Base-by-base conservation (phyloP, 1,140 invertebrate genomes). In the Drosophila insularis region DNA sequence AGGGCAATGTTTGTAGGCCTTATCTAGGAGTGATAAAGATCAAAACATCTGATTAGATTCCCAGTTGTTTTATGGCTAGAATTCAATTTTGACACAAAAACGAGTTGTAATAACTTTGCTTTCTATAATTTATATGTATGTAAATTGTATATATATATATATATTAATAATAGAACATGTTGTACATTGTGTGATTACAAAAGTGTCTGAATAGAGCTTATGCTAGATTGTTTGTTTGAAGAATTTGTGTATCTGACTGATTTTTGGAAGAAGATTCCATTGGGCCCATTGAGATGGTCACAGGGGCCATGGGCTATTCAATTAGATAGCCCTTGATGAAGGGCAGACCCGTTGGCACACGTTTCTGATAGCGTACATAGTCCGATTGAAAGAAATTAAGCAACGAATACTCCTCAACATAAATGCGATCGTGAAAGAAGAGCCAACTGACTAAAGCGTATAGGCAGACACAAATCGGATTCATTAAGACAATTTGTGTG, bases 401-500 rank as follows among this genome's bases (percentile, higher is more conserved):
- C 43, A 99, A 92, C n/a, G 96, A 97, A 31, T 96, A 94, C 93
- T 99, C 99, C 93, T 99, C 99, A 55, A 96, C 95, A 64, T 93
- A 94, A 39, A 99, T 96, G 56, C 99, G 93, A 70, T 97, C 95
- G 23, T 96, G 94, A 92, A 99, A 99, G 92, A 99, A 99, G 32
- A 93, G 94, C 97, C 97, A 99, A 5, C 97, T 96, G 1, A 95
- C 95, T 4, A 95, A 68, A 1, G 95, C 93, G 91, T 99, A 99
- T 4, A 95, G 94, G 5, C 98, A 68, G 1, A 96, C 84, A 92
- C 98, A 99, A 17, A 99, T 54, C 0, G 98, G 98, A 93, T 99
- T 99, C 59, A 97, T 93, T 0, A 99, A 93, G 60, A 98, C 95
- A 13, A 98, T 95, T 95, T 99, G 99, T 31, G 98, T 99, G 11